Evolutionary conservation across 2,113 vertebrate genomes (phyloP).

Genomic region (Eptatretus burgeri): DNA sequence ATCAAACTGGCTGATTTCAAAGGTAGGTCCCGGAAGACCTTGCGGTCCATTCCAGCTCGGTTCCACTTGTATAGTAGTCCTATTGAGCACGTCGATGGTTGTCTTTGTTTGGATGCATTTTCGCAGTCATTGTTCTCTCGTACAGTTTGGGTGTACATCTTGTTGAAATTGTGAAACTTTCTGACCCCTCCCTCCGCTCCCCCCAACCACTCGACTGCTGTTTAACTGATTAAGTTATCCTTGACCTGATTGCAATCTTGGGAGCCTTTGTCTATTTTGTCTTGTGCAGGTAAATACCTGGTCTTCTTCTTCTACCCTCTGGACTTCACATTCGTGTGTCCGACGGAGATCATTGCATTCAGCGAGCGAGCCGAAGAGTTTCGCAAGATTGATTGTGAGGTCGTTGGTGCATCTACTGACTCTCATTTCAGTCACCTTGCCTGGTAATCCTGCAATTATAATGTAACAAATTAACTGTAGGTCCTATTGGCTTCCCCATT

Average conservation of each 20-base stretch:
- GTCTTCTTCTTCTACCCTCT: constrained; percentile 11
- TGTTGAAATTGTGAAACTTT: too few relatives aligned
- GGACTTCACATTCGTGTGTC: constrained; percentile 10
- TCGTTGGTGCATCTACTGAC: constrained; percentile 9
- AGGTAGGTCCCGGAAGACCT: not conserved
- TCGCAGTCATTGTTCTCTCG: too few relatives aligned
- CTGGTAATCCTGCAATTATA: constrained; percentile 1
- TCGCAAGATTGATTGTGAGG: constrained; percentile 9
- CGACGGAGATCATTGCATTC: constrained; percentile 10
- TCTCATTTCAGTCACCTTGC: constrained; percentile 10
- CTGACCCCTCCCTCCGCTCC: too few relatives aligned
- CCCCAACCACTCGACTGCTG: too few relatives aligned
- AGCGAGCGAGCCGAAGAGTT: constrained; percentile 8
- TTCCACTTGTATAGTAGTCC: too few relatives aligned
- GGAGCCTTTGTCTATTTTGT: not conserved
- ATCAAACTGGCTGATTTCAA: constrained; percentile 43
- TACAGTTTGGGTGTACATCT: too few relatives aligned
- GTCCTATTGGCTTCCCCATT: too few relatives aligned
- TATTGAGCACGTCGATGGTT: too few relatives aligned
- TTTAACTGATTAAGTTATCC: too few relatives aligned
- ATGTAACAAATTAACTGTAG: too few relatives aligned
- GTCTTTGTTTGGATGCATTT: too few relatives aligned
- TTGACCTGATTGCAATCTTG: not conserved
- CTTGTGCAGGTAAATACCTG: constrained; percentile 8
- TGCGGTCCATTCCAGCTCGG: too few relatives aligned